phyloP scores from a whole-genome alignment of 2,888 invertebrate genomes.

The Podabrus alpinus region DNA sequence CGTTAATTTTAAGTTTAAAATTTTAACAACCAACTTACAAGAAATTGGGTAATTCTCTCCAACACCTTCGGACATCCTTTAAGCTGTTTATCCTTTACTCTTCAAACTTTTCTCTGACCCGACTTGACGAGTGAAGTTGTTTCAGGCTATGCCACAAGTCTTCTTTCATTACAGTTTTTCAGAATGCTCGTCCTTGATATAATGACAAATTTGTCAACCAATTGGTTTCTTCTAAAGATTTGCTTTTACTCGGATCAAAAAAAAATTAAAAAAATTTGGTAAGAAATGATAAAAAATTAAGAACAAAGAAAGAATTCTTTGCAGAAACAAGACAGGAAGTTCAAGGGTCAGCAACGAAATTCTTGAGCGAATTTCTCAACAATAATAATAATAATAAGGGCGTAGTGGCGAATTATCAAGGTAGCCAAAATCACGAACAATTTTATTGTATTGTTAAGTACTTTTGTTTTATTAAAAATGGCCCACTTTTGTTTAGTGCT shows the following conservation, averaged over 20 bases:
- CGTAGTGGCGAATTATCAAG: slow-evolving; percentile 9
- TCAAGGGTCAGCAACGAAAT: slow-evolving; percentile 2
- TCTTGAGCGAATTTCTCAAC: neutral
- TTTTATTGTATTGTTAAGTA: slow-evolving; percentile 12
- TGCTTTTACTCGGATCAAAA: too few species aligned
- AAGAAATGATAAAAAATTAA: too few species aligned
- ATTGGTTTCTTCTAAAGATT: neutral
- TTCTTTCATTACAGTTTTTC: too few species aligned
- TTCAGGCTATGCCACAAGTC: too few species aligned
- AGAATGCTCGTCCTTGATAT: neutral
- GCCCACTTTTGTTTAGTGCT: slow-evolving; percentile 10
- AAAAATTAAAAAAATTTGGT: too few species aligned
- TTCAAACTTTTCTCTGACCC: too few species aligned
- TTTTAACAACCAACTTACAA: too few species aligned
- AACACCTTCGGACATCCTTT: too few species aligned
- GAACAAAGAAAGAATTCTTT: neutral
- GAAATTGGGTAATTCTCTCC: too few species aligned
- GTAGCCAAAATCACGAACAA: slow-evolving; percentile 20
- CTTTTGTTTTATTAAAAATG: slow-evolving; percentile 13
- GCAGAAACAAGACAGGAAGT: neutral
- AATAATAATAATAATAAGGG: slow-evolving; percentile 8
- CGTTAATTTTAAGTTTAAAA: too few species aligned
- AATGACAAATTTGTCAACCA: neutral
- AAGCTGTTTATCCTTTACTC: too few species aligned
- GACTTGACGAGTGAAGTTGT: too few species aligned